Evolutionary conservation across 2,888 invertebrate species (phyloP).

Genomic region (Neocrepidodera transversa): DNA sequence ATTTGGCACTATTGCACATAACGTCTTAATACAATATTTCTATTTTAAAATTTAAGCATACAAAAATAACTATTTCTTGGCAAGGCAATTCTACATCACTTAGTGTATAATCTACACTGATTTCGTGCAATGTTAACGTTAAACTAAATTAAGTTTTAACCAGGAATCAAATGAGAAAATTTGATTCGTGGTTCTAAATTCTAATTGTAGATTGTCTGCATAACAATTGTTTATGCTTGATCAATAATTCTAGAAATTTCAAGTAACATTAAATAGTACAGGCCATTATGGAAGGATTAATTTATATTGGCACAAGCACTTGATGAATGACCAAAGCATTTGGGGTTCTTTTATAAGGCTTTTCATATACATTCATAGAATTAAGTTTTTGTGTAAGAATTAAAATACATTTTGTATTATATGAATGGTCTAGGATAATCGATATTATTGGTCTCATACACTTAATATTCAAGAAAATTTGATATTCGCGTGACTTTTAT

Average conservation of each 20-base stretch:
- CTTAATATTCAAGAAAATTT: no score
- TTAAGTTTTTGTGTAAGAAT: no score
- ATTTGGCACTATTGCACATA: conserved; percentile 53
- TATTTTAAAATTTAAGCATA: conserved; percentile 42
- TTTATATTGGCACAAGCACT: neutral
- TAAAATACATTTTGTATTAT: no score
- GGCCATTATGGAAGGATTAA: neutral
- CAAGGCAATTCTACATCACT: conserved; percentile 52
- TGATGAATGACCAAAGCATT: neutral
- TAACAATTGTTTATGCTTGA: conserved; percentile 3
- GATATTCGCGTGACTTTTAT: no score
- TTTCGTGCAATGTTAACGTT: conserved; percentile 20
- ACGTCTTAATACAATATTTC: conserved; percentile 22
- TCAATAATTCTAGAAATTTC: neutral
- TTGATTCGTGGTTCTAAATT: no score
- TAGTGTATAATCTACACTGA: conserved; percentile 34
- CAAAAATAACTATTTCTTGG: conserved; percentile 48
- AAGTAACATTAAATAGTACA: neutral
- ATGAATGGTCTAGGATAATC: no score
- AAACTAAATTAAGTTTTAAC: no score
- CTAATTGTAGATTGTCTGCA: conserved; percentile 25
- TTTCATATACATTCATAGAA: no score
- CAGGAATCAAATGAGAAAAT: no score
- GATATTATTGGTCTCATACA: no score
- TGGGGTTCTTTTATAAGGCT: no score